A percentile compares a stretch with the other conserved stretches of the same genome.
Conservation (phyloP, 1,140 invertebrate genomes). For the Macrosteles quadrilineatus region DNA sequence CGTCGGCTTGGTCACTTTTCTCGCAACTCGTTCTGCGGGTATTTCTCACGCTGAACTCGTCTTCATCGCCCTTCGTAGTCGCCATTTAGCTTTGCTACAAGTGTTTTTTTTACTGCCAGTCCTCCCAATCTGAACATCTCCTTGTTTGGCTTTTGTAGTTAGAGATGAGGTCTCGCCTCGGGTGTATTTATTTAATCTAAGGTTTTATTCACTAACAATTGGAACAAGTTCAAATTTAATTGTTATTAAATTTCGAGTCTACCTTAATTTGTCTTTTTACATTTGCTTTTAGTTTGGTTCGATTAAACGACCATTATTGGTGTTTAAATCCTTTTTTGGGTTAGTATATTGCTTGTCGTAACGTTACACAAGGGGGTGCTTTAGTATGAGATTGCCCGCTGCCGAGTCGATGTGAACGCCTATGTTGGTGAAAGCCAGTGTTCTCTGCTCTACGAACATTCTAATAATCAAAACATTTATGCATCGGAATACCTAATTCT, state of each 20-base stretch:
- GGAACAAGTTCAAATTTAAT: no score
- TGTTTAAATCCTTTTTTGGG: background rate
- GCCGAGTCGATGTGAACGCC: background rate
- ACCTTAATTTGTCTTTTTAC: background rate
- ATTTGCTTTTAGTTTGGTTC: background rate
- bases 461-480: constrained; percentile 8
- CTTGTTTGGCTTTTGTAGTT: constrained; percentile 4
- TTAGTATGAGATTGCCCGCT: background rate
- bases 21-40: constrained; percentile 40
- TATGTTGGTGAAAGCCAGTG: background rate
- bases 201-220: no score
- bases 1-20: constrained; percentile 43
- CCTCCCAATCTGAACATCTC: background rate
- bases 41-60: constrained; percentile 28
- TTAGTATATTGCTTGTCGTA: background rate
- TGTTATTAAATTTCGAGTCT: background rate
- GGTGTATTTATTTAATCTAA: no score
- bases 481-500: background rate
- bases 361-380: background rate
- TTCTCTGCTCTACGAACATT: constrained; percentile 4
- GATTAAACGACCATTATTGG: background rate
- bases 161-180: background rate
- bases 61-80: background rate
- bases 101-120: background rate
- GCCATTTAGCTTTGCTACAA: constrained; percentile 4